phyloP scores from a whole-genome alignment of 2,113 vertebrate species.

The Hystrix cristata region DNA sequence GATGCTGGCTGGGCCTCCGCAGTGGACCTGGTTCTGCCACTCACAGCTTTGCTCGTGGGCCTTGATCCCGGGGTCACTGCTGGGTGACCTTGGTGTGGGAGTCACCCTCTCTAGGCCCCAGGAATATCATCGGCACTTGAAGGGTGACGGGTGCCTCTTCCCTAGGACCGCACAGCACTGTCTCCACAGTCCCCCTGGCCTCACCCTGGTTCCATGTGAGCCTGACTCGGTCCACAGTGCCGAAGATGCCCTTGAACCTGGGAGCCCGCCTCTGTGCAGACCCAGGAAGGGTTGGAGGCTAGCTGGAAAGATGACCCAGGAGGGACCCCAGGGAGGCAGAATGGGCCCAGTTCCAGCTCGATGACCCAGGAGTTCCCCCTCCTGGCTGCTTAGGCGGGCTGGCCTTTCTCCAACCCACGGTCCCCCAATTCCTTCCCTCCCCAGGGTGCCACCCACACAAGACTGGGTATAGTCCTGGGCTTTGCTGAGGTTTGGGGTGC shows the following conservation, averaged over 20 bases:
- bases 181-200: background rate
- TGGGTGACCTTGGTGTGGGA: background rate
- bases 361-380: background rate
- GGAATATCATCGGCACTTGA: background rate
- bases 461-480: background rate
- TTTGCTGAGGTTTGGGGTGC: background rate
- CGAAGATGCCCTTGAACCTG: background rate
- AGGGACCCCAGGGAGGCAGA: background rate
- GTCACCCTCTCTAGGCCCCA: background rate
- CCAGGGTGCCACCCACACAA: background rate
- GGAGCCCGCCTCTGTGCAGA: background rate
- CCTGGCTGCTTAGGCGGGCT: too few species aligned
- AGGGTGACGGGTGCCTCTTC: too few species aligned
- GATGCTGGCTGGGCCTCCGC: background rate
- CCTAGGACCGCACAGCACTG: background rate
- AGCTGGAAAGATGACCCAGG: background rate
- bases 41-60: background rate
- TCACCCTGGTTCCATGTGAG: background rate
- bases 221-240: background rate
- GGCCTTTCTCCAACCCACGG: fast-evolving
- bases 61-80: background rate
- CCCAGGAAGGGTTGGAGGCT: background rate
- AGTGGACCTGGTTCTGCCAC: background rate
- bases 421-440: background rate
- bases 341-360: background rate